phyloP scores from a whole-genome alignment of 2,797 vertebrate species.

The Martes flavigula region DNA sequence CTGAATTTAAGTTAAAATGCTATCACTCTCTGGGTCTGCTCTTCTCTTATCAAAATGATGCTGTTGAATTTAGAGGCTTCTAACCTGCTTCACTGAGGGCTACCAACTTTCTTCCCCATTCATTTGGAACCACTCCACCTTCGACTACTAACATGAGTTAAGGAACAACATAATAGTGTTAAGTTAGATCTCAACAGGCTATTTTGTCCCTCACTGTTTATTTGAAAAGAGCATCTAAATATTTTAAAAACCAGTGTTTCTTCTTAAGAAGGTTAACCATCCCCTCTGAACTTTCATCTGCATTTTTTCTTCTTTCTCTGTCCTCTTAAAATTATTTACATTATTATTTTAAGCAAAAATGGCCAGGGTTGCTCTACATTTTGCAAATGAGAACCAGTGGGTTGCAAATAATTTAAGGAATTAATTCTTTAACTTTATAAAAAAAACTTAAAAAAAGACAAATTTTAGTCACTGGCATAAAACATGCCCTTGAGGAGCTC shows the following conservation, averaged over 20 bases:
- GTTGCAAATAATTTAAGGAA: conserved; percentile 28
- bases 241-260: neutral
- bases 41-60: neutral
- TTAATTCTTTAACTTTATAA: conserved; percentile 25
- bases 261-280: neutral
- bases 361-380: neutral
- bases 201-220: neutral
- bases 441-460: neutral
- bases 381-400: neutral
- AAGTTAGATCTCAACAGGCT: neutral
- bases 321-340: conserved; percentile 1
- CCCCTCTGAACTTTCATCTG: neutral
- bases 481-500: neutral
- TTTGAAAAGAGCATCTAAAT: neutral
- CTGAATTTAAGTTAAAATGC: conserved; percentile 7
- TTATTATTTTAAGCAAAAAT: neutral
- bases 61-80: neutral
- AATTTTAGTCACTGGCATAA: neutral
- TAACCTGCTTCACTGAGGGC: neutral
- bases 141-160: neutral
- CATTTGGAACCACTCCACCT: neutral
- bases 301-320: neutral
- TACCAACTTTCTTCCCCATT: neutral
- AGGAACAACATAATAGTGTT: neutral
- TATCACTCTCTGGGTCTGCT: neutral